A percentile compares a stretch with the other conserved stretches of the same genome.
These are phyloP conservation scores for Penaeus japonicus DNA, from an alignment of 1,140 invertebrate species.

Conservation along the genomic window DNA sequence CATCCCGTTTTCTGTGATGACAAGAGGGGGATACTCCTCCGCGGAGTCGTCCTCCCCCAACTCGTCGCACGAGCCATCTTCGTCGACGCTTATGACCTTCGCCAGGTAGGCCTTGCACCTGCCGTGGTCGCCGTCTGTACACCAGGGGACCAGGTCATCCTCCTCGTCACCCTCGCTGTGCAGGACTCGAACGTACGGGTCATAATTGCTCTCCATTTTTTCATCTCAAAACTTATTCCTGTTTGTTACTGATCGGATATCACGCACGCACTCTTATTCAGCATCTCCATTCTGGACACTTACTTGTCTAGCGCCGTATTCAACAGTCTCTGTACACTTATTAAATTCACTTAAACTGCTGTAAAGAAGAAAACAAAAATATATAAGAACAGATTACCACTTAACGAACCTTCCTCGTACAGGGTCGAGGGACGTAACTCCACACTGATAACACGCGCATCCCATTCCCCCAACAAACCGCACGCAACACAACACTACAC, in stretches of 20 bases:
- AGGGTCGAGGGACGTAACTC: too few species aligned
- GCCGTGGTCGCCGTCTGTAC: slow-evolving; percentile 41
- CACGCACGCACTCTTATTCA: not conserved
- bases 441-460: too few species aligned
- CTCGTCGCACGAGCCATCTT: slow-evolving; percentile 3
- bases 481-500: too few species aligned
- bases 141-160: slow-evolving; percentile 31
- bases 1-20: slow-evolving; percentile 38
- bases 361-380: too few species aligned
- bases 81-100: slow-evolving; percentile 32
- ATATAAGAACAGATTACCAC: too few species aligned
- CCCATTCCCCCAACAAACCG: too few species aligned
- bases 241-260: not conserved
- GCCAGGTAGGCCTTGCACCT: slow-evolving; percentile 41
- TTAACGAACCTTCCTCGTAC: too few species aligned
- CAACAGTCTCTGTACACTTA: too few species aligned
- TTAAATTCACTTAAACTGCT: too few species aligned
- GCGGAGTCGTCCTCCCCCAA: not conserved
- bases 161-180: not conserved
- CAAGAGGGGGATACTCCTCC: not conserved
- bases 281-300: too few species aligned
- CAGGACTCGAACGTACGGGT: slow-evolving; percentile 13
- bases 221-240: not conserved
- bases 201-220: slow-evolving; percentile 40
- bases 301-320: too few species aligned